Conservation (phyloP, 2,888 invertebrate species). For the Timema cristinae region DNA sequence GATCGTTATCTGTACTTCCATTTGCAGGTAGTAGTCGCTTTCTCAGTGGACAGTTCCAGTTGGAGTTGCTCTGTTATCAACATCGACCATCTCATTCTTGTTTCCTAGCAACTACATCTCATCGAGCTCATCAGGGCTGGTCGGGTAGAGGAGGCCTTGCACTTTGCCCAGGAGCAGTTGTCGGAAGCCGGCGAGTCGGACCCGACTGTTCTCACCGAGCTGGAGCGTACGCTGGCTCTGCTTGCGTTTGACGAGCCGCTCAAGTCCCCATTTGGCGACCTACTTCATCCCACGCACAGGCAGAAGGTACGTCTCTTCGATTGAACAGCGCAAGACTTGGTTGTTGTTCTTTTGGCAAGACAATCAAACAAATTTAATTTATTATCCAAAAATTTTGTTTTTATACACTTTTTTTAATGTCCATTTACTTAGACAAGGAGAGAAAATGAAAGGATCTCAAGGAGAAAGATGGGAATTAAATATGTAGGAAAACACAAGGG, state of each 20-base stretch:
- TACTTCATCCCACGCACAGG: slow-evolving; percentile 87
- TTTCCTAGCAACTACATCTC: slow-evolving; percentile 76
- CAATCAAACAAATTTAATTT: too few relatives aligned
- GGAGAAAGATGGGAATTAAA: too few relatives aligned
- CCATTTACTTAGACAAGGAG: too few relatives aligned
- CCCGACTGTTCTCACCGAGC: slow-evolving; percentile 63
- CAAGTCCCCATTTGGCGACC: slow-evolving; percentile 90
- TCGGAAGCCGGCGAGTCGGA: slow-evolving; percentile 86
- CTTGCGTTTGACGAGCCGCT: slow-evolving; percentile 96
- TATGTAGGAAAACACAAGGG: too few relatives aligned
- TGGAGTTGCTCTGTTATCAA: too few relatives aligned
- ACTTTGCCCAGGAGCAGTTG: slow-evolving; percentile 85
- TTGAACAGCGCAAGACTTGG: too few relatives aligned
- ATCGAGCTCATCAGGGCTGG: slow-evolving; percentile 83
- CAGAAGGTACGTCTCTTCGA: slow-evolving; percentile 64
- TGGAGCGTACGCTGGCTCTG: slow-evolving; percentile 90
- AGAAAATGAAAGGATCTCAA: too few relatives aligned
- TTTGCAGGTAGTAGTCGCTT: slow-evolving; percentile 61
- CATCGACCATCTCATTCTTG: background rate
- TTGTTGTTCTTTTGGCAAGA: too few relatives aligned
- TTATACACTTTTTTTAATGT: too few relatives aligned
- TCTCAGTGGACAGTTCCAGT: too few relatives aligned
- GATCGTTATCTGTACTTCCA: slow-evolving; percentile 95
- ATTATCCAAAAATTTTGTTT: too few relatives aligned
- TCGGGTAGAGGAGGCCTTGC: slow-evolving; percentile 80